A percentile compares a stretch with the other conserved stretches of the same genome.
phyloP scores from a whole-genome alignment of 2,888 invertebrate genomes.

The Corythucha ciliata region DNA sequence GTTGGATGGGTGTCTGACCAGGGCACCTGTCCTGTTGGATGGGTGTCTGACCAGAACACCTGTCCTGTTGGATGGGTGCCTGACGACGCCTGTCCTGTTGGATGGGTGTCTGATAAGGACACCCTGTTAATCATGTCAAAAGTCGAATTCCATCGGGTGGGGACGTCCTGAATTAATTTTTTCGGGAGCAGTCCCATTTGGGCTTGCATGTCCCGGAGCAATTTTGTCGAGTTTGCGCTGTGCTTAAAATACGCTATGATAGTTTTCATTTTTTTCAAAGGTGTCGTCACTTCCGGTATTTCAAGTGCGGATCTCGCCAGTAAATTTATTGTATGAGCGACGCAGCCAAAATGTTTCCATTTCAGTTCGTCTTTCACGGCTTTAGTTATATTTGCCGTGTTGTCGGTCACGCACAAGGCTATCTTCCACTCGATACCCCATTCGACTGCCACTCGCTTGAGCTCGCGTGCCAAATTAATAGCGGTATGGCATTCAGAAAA shows the following conservation, averaged over 20 bases:
- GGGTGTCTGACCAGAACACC: too few species aligned
- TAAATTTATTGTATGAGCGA: too few species aligned
- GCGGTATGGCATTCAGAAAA: neutral
- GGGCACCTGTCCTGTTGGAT: too few species aligned
- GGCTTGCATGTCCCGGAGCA: neutral
- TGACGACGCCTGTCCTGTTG: too few species aligned
- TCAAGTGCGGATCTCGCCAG: too few species aligned
- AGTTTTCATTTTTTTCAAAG: neutral
- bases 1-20: too few species aligned
- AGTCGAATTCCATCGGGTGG: neutral
- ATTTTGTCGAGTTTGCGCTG: neutral
- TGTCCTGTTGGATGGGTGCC: too few species aligned
- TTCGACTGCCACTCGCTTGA: neutral
- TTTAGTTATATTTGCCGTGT: neutral
- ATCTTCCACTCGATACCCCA: neutral
- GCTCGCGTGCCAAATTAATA: neutral
- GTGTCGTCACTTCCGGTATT: neutral
- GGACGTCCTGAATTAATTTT: neutral
- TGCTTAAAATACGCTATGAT: neutral
- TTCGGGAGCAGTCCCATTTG: neutral
- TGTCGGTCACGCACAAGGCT: neutral
- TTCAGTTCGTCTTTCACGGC: neutral
- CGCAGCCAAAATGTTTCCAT: too few species aligned
- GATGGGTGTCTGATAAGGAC: too few species aligned
- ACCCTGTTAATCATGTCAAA: neutral